phyloP scores from a whole-genome alignment of 2,113 vertebrate genomes.

The Ondatra zibethicus region DNA sequence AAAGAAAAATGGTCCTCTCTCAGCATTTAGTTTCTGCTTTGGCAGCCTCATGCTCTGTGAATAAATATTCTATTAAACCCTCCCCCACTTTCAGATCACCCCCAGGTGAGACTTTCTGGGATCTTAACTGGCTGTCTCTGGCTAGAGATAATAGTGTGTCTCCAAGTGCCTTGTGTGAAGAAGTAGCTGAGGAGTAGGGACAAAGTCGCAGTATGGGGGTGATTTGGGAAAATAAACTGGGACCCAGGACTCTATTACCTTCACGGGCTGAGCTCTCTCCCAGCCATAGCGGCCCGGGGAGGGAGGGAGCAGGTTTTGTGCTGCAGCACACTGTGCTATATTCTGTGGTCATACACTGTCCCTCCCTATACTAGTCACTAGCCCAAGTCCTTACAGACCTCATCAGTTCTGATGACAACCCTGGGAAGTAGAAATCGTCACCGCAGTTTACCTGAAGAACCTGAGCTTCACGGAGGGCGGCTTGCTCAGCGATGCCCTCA shows the following conservation, averaged over 20 bases:
- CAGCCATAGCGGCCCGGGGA: neutral
- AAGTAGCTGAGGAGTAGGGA: neutral
- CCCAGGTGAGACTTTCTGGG: neutral
- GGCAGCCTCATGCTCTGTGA: neutral
- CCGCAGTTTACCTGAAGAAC: neutral
- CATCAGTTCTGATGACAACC: neutral
- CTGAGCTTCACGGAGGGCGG: neutral
- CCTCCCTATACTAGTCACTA: neutral
- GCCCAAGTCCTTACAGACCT: neutral
- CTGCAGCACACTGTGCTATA: neutral
- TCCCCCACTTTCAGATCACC: neutral
- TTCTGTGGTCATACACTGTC: neutral
- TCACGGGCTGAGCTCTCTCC: neutral
- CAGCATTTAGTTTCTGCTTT: neutral
- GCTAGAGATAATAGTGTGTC: neutral
- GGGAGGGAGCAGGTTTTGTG: neutral
- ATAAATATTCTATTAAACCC: neutral
- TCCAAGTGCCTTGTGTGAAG: neutral
- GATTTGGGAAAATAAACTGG: neutral
- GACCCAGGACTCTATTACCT: neutral
- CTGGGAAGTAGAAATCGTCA: neutral
- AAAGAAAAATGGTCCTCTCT: neutral
- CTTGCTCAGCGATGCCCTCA: neutral
- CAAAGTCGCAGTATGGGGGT: neutral
- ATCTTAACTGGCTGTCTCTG: neutral